These are phyloP conservation scores for Aurelia aurita complex sp. Pacific DNA, from an alignment of 30 jellyfish, hydroid and myxozoan species.

Conservation along the genomic window DNA sequence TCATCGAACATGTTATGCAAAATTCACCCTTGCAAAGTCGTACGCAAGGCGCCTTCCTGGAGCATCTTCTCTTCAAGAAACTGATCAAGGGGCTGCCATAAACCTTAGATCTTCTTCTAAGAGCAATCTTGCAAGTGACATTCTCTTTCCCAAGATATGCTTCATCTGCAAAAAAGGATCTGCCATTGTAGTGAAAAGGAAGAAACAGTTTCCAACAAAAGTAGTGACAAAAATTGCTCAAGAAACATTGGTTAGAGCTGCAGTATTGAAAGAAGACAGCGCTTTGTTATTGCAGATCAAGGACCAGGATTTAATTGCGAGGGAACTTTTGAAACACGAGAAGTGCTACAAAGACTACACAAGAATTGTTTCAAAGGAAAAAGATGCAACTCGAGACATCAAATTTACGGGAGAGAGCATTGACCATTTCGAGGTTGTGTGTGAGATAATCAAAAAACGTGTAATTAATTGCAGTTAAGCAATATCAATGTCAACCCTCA, in stretches of 20 bases:
- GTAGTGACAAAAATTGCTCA: slow-evolving; percentile 1
- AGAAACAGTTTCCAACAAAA: background rate
- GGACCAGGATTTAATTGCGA: slow-evolving; percentile 6
- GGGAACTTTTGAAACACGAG: slow-evolving; percentile 10
- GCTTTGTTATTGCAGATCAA: background rate
- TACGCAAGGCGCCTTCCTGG: slow-evolving; percentile 6
- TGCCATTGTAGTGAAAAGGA: background rate
- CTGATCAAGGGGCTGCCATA: slow-evolving; percentile 8
- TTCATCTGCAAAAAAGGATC: slow-evolving; percentile 4
- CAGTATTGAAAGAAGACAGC: background rate
- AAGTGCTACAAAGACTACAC: too few species aligned
- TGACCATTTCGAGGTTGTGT: too few species aligned
- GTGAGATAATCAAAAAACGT: too few species aligned
- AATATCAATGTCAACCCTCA: slow-evolving; percentile 9
- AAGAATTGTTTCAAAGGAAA: too few species aligned
- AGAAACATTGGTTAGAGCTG: background rate
- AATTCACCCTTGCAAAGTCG: slow-evolving; percentile 16
- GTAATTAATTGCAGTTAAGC: background rate
- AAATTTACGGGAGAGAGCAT: too few species aligned
- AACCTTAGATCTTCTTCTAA: slow-evolving; percentile 7
- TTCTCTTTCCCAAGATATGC: background rate
- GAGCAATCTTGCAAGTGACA: background rate
- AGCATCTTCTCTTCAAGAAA: background rate
- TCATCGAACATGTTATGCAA: slow-evolving; percentile 20
- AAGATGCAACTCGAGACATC: too few species aligned